Base-by-base conservation (phyloP, 2,888 invertebrate genomes). In the Electrophaes corylata region DNA sequence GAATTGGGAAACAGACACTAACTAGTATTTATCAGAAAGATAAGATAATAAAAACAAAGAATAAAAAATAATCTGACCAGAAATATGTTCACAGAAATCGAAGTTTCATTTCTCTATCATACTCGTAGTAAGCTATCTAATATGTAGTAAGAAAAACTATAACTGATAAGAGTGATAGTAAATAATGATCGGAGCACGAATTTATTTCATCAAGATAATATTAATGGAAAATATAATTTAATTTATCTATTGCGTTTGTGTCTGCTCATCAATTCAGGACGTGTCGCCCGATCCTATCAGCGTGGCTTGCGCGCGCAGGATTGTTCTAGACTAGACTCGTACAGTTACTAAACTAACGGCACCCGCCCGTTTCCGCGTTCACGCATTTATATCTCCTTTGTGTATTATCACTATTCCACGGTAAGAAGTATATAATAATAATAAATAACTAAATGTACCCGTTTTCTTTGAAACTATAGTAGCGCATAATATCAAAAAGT, bases 271-370 rank as follows among this genome's bases (percentile, higher is more conserved):
- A 84, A 89, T 89, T 83, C 88, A 84, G 82, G 81, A 86, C 86
- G 72, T 85, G 88, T 86, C 83, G 79, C 75, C 71, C 71, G 83
- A 83, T 84, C 73, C 79, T 81, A 84, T 83, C 84, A 79, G 68
- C 74, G 65, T 65, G 69, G 72, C 75, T 56, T 72, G 80, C 81
- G 68, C 79, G 80, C 81, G 68, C 79, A 88, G 89, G 88, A 88
- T 84, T 85, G 84, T 90, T 89, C 88, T 89, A 89, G 88, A 83
- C 87, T 81, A 84, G 75, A 79, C 79, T 76, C 77, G 72, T 84
- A 90, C 91, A 86, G 90, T 91, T 89, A 90, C 60, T 52, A 70
- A 49, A 57, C 75, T 91, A 90, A 90, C 90, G 91, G 91, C 80
- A 87, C 73, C 69, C 66, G 69, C 71, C 80, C 79, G 80, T 88